A percentile compares a stretch with the other conserved stretches of the same genome.
Evolutionary conservation across 2,797 vertebrate genomes (phyloP).

Genomic region (Mus spretus): DNA sequence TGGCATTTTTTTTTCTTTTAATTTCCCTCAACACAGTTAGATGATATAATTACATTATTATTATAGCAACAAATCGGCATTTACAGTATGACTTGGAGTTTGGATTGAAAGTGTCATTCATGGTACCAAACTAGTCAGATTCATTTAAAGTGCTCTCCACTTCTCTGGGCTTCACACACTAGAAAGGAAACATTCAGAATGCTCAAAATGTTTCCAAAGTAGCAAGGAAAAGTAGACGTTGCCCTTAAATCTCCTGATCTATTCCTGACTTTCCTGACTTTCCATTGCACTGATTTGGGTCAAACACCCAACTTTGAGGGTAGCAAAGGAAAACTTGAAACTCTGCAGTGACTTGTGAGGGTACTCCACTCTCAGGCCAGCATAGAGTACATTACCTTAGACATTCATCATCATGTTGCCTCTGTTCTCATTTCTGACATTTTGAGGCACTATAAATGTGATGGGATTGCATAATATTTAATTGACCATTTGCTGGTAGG

Average conservation of each 20-base stretch:
- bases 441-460: background rate
- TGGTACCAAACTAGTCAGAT: background rate
- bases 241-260: too few species aligned
- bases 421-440: background rate
- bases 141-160: background rate
- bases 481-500: background rate
- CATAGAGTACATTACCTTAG: background rate
- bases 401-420: background rate
- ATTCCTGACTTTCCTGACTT: too few species aligned
- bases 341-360: background rate
- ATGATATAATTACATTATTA: background rate
- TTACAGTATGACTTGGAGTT: background rate
- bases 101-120: background rate
- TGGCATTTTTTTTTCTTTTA: too few species aligned
- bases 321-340: conserved; percentile 5
- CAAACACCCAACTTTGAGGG: background rate
- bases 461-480: background rate
- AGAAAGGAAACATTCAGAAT: too few species aligned
- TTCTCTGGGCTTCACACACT: too few species aligned
- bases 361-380: background rate
- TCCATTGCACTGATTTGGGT: too few species aligned
- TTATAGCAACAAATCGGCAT: background rate
- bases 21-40: background rate
- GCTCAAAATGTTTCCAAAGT: too few species aligned
- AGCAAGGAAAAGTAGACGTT: too few species aligned